Percentiles rank a stretch among this genome's conserved stretches.
These are phyloP conservation scores for Andricus curvator DNA, from an alignment of 2,888 invertebrate species.

Conservation along the genomic window DNA sequence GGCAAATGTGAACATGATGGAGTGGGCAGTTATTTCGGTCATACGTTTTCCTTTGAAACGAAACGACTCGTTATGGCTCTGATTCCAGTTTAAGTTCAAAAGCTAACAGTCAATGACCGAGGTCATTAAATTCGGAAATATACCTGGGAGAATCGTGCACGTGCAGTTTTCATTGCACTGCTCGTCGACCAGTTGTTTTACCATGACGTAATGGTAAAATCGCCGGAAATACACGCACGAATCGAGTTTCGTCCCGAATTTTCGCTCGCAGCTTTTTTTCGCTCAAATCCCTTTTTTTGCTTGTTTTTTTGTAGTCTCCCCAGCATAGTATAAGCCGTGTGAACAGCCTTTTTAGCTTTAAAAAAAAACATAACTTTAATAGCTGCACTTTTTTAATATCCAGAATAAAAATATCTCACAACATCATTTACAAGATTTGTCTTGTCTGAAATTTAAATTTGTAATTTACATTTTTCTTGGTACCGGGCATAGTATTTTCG, in stretches of 20 bases:
- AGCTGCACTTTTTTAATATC: neutral
- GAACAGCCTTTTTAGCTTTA: neutral
- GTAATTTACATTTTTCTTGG: neutral
- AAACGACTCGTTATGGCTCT: conserved; percentile 21
- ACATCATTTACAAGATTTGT: neutral
- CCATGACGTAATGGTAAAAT: conserved; percentile 24
- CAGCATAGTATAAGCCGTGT: neutral
- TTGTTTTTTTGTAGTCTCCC: neutral
- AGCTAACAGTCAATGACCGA: conserved; percentile 24
- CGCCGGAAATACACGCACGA: conserved; percentile 25
- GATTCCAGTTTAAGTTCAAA: conserved; percentile 35
- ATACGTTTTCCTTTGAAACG: conserved; percentile 27
- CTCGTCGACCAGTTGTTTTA: conserved; percentile 27
- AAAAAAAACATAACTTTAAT: neutral
- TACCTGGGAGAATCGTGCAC: conserved; percentile 24
- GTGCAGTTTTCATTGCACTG: conserved; percentile 4
- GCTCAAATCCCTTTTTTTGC: neutral
- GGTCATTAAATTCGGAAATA: conserved; percentile 36
- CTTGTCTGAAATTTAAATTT: neutral
- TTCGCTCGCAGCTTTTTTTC: neutral
- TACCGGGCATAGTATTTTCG: neutral
- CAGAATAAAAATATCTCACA: neutral
- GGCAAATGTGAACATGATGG: neutral
- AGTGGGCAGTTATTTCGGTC: conserved; percentile 1
- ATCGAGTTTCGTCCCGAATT: conserved; percentile 24